A percentile compares a stretch with the other conserved stretches of the same genome.
phyloP scores from a whole-genome alignment of 2,113 vertebrate species.

The Gorilla gorilla region DNA sequence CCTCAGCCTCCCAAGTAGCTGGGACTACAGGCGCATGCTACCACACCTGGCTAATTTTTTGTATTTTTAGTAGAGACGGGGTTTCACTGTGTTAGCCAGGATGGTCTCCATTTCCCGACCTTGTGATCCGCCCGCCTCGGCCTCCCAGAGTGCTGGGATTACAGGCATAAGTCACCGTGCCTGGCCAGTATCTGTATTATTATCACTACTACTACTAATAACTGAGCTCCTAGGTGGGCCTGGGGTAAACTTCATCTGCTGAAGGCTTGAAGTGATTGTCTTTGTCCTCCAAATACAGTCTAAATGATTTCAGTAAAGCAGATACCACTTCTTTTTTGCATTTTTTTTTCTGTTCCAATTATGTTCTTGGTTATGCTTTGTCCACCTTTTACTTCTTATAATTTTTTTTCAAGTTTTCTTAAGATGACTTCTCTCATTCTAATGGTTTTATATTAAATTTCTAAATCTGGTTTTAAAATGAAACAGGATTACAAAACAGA shows the following conservation, averaged over 20 bases:
- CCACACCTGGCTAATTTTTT: no score
- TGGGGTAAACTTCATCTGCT: neutral
- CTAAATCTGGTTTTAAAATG: conserved; percentile 40
- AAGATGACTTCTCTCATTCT: neutral
- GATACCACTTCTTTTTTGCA: neutral
- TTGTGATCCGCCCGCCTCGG: no score
- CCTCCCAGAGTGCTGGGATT: no score
- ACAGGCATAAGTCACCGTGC: no score
- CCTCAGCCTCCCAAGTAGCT: no score
- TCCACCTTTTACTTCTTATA: neutral
- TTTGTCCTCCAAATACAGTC: neutral
- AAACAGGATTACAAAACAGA: neutral
- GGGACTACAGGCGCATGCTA: no score
- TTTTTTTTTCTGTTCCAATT: neutral
- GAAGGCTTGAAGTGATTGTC: neutral
- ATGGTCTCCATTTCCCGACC: no score
- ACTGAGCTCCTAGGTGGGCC: neutral
- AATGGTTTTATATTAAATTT: conserved; percentile 47
- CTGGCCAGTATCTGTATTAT: neutral
- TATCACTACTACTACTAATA: neutral
- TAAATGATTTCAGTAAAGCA: neutral
- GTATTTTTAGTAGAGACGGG: no score
- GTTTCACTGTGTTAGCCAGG: no score
- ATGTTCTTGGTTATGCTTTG: neutral
- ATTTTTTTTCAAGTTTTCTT: conserved; percentile 22